These are phyloP conservation scores for Platysternon megacephalum DNA, from an alignment of 2,113 vertebrate genomes.

Conservation along the genomic window DNA sequence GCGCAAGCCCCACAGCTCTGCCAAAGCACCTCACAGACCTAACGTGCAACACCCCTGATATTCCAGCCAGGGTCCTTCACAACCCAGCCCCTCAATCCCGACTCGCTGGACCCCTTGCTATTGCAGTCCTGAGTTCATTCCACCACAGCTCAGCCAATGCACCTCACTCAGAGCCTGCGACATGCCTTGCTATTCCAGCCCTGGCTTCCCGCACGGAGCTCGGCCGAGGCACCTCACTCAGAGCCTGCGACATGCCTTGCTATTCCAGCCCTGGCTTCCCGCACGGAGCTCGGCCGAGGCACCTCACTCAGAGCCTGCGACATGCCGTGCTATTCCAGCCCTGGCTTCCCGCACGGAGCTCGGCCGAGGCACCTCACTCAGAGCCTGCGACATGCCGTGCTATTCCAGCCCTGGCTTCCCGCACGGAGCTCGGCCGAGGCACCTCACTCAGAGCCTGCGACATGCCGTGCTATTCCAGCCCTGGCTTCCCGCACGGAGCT, in stretches of 20 bases:
- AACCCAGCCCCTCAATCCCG: neutral
- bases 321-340: neutral
- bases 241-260: neutral
- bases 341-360: neutral
- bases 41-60: accelerated
- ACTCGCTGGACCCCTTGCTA: neutral
- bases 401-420: neutral
- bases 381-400: neutral
- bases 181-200: neutral
- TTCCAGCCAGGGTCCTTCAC: neutral
- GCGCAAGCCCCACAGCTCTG: neutral
- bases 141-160: neutral
- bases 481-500: neutral
- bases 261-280: neutral
- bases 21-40: neutral
- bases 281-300: neutral
- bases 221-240: neutral
- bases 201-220: neutral
- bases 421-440: neutral
- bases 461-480: neutral
- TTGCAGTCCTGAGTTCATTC: neutral
- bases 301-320: neutral
- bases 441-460: neutral
- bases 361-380: neutral
- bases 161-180: neutral